These are phyloP conservation scores for Zaprionus nigranus DNA, from an alignment of 1,140 invertebrate species.

Conservation along the genomic window DNA sequence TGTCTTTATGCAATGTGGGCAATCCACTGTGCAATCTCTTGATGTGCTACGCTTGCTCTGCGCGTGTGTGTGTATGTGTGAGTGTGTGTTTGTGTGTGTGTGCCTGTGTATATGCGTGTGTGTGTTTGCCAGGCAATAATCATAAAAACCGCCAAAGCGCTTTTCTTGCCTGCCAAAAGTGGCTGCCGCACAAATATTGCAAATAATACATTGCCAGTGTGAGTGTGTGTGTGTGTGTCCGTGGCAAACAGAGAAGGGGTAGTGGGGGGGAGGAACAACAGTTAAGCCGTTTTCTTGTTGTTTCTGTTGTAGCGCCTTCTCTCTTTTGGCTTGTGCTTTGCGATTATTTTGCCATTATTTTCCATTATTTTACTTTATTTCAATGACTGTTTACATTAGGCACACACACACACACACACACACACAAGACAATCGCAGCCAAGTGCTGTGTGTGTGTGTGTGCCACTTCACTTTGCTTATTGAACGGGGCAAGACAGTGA, in stretches of 20 bases:
- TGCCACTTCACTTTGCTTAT: constrained; percentile 66
- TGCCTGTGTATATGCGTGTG: constrained; percentile 44
- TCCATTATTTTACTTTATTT: constrained; percentile 83
- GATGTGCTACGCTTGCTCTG: constrained; percentile 26
- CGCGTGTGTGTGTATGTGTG: not conserved
- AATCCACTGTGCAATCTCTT: constrained; percentile 73
- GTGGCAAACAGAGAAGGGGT: not conserved
- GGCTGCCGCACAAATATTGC: constrained; percentile 16
- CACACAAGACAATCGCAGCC: constrained; percentile 7
- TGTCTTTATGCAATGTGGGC: constrained; percentile 65
- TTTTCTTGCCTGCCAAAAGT: constrained; percentile 61
- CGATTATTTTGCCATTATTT: constrained; percentile 83
- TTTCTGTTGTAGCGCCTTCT: constrained; percentile 6
- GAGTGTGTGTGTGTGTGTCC: too few relatives aligned
- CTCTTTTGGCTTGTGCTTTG: constrained; percentile 60
- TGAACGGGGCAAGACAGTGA: constrained; percentile 57
- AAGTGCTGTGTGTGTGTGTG: constrained; percentile 43
- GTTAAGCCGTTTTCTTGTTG: not conserved
- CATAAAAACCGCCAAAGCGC: constrained; percentile 75
- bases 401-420: constrained; percentile 31
- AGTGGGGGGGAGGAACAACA: not conserved
- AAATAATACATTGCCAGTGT: not conserved
- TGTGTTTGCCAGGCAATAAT: constrained; percentile 68
- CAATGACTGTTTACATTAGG: constrained; percentile 81
- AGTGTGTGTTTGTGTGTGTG: constrained; percentile 9